Evolutionary conservation across 1,140 invertebrate species (phyloP), one percentile per base, ranked within the genome.

Genomic region (Hylyphantes graminicola): DNA sequence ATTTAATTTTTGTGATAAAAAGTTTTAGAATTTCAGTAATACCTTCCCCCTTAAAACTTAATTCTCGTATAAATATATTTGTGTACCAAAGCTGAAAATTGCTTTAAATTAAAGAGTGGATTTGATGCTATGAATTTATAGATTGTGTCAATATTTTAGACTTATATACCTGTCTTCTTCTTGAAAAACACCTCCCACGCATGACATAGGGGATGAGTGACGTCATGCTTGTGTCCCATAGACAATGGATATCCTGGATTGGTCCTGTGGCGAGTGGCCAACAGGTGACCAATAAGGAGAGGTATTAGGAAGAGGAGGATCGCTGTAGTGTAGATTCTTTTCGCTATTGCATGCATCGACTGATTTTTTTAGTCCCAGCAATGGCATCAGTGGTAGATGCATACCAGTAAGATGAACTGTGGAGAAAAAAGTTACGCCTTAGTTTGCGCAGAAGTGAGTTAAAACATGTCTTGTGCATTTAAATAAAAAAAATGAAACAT

Each of bases 301-400:
- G 51, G n/a, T 6, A 81, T 7, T 7, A 81, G 35, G 35, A 35
- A 35, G 5, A 35, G 35, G 35, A 35, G 35, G 55, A 57, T 59
- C 57, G 10, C 53, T 35, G 21, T 19, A 53, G 7, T 72, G 68
- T 35, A 81, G 6, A 19, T 61, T 21, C 7, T 53, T 63, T 7
- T 68, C 54, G 61, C 73, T 67, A 35, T 63, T 7, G 35, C 68
- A 48, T 53, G 67, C 78, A 81, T 81, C 55, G 57, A 81, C 78
- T 55, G 50, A 61, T 55, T n/a, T 80, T 65, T 21, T 11, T 7
- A 13, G 12, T 67, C 75, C 75, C 1, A n/a, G 35, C 75, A 78
- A 65, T 55, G 12, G 74, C 67, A 35, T 35, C 35, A 35, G 35
- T 35, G 35, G 35, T 35, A 35, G 35, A 1, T 35, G 35, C 35